Base-by-base conservation (phyloP, 2,888 invertebrate genomes). In the Conchocele bisecta region DNA sequence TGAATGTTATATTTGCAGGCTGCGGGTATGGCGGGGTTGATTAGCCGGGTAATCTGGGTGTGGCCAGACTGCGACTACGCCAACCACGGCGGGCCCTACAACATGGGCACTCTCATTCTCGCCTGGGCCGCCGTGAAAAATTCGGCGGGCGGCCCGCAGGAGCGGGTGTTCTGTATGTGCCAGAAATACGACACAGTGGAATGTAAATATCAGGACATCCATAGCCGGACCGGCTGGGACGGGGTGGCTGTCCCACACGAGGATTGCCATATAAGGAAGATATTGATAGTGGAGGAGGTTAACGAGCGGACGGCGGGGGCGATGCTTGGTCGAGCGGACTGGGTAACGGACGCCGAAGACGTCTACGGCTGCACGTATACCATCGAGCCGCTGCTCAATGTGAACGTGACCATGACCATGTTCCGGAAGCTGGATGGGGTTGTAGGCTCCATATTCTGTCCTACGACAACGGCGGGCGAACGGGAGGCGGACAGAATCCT, bases 31-130 rank as follows among this genome's bases (percentile, higher is more conserved):
- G 73, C 83, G 6, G 86, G 85, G 2, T 58, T 88, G 31, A 76
- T 86, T 6, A 72, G 74, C 35, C 83, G 82, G n/a, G 74, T 82
- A 20, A 79, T 88, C 17, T 88, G 87, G 87, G 79, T 88, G 31
- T 86, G 85, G 86, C 88, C 88, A 5, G 35, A 68, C 5, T 88
- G 88, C 87, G 86, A 85, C 44, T 13, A 29, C 5, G 20, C 35
- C 3, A 78, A 79, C 46, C 85, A 85, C 48, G 69, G 73, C 4
- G n/a, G 31, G 3, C 37, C 65, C n/a, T 70, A 82, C 33, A 24
- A 50, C 2, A 46, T 68, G 44, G 33, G 33, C 11, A 68, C 77
- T 2, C 24, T 83, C 3, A 67, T 79, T 29, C 60, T 82, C 1
- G 83, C 83, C 7, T 66, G 71, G 74, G 65, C 56, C 42, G 48